phyloP scores from a whole-genome alignment of 2,888 invertebrate species.

The Zhuqinia jingwanae region DNA sequence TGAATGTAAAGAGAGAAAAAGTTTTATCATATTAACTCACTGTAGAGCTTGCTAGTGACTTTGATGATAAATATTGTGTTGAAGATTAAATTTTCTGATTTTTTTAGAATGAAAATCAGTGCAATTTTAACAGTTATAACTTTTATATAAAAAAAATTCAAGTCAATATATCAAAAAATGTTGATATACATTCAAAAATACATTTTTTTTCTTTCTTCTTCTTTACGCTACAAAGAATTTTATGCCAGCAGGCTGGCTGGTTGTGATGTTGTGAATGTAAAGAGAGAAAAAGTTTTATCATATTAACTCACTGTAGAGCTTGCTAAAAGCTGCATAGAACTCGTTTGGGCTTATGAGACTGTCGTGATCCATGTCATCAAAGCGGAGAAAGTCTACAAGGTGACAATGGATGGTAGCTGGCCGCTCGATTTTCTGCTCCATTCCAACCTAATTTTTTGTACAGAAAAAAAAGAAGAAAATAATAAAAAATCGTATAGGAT shows the following conservation, averaged over 20 bases:
- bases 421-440: constrained; percentile 73
- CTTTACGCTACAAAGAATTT: too few species aligned
- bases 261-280: too few species aligned
- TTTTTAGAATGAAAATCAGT: constrained; percentile 13
- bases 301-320: constrained; percentile 83
- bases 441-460: too few species aligned
- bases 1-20: constrained; percentile 13
- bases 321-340: constrained; percentile 89
- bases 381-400: constrained; percentile 85
- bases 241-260: too few species aligned
- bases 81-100: constrained; percentile 62
- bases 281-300: not conserved
- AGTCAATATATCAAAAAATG: too few species aligned
- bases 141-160: too few species aligned
- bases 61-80: constrained; percentile 61
- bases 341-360: constrained; percentile 86
- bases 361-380: constrained; percentile 86
- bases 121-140: too few species aligned
- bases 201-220: not conserved
- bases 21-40: constrained; percentile 43
- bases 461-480: constrained; percentile 9
- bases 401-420: constrained; percentile 71
- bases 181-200: not conserved
- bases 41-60: constrained; percentile 87
- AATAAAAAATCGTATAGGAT: constrained; percentile 9